Conservation (phyloP, 2,888 invertebrate species). For the Cheilosia vulpina region DNA sequence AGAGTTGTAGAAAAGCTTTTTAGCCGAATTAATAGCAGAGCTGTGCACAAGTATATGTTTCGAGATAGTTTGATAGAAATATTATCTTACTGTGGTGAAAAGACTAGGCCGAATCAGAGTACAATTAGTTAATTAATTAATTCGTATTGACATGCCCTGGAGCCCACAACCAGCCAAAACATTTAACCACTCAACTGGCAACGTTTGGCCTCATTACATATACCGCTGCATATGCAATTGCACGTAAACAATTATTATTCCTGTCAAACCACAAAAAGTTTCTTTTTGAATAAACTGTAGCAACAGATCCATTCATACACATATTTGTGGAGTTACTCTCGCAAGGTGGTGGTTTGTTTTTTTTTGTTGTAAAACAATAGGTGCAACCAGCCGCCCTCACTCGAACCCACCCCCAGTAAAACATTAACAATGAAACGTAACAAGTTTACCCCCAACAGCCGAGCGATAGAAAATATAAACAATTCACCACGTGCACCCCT, state of each 20-base stretch:
- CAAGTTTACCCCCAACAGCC: conserved; percentile 35
- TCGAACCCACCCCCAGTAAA: conserved; percentile 13
- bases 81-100: too few relatives aligned
- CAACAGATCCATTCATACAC: background rate
- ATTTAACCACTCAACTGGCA: too few relatives aligned
- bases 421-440: conserved; percentile 56
- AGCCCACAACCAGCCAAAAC: too few relatives aligned
- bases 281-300: background rate
- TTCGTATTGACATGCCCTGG: too few relatives aligned
- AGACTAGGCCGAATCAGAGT: too few relatives aligned
- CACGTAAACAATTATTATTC: background rate
- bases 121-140: too few relatives aligned
- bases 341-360: background rate
- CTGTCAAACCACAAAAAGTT: background rate
- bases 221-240: too few relatives aligned
- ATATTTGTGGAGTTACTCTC: background rate
- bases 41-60: too few relatives aligned
- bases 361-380: background rate
- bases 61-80: too few relatives aligned
- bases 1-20: too few relatives aligned
- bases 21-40: too few relatives aligned
- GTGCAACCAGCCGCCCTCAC: background rate
- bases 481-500: conserved; percentile 61
- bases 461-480: conserved; percentile 49
- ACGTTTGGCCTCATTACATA: too few relatives aligned